Base-by-base conservation (phyloP, 2,797 vertebrate species). In the Urosaurus nigricauda region DNA sequence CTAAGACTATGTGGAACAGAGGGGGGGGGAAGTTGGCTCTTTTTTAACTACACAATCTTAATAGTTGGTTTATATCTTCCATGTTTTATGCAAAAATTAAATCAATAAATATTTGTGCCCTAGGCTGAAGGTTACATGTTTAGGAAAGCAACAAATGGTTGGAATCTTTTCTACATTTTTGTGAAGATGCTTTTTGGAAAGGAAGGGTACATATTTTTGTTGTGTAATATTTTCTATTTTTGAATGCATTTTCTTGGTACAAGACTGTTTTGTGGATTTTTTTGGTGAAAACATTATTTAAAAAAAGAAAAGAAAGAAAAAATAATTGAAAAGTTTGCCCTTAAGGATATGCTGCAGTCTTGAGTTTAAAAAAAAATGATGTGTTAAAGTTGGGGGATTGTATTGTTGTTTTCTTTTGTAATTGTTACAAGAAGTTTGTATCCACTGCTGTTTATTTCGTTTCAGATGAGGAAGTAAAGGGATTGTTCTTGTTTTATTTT, bases 311-410 rank as follows among this genome's bases (percentile, higher is more conserved):
- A 96, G 89, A 96, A 96, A 93, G 92, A 95, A 97, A 97, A 97
- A 96, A 94, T 97, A 97, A 97, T 97, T 94, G 96, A 97, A 97
- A 98, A 98, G 98, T 98, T 98, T 98, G 98, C 98, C 98, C 98
- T 99, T 98, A 98, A 97, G 98, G 97, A 99, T 98, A 99, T 99
- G 98, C 98, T 99, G 98, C 98, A 99, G 98, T 98, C 98, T 98
- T 97, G 97, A 98, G 97, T 97, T 97, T 95, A 96, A 96, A 96
- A 94, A n/a, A 92, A 93, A 93, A 91, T 95, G 97, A 97, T 94
- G 97, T 98, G 98, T 98, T 98, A 97, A 98, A 98, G 97, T 98
- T 97, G 97, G 97, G 97, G 97, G 98, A 96, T 96, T 97, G 97
- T 97, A 97, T 96, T 98, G 97, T 98, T 97, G 98, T 98, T 97